Evolutionary conservation across 2,888 invertebrate species (phyloP), one percentile per base, ranked within the genome.

Genomic region (Drosophila niveifrons): DNA sequence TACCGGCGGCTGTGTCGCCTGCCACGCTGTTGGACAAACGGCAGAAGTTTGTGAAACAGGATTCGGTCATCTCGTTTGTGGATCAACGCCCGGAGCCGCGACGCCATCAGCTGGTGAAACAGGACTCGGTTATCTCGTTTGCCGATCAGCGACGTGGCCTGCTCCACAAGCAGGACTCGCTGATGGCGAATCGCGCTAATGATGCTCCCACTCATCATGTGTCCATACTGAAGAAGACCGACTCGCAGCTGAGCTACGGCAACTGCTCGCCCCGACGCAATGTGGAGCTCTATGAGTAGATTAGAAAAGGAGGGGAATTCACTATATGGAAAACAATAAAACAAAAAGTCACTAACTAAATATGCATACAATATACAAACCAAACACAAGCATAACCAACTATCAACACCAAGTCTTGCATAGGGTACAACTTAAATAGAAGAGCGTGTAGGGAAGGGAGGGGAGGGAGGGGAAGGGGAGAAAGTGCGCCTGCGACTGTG

Each of bases 111-210:
- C 82, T 92, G 72, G 92, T 92, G 9, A 92, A 92, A 66, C 92
- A 92, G 78, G 92, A 92, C 65, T 92, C 92, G 13, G 91, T 92
- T 51, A 92, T 93, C 75, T 92, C 92, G 15, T 92, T 93, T 78
- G 92, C 92, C 62, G 92, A 92, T 77, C 92, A 92, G 77, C 90
- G 91, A 18, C 90, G 92, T n/a, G 91, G 92, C 6, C 75, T 90
- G 55, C 91, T 87, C 36, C 90, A 90, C 64, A 92, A 92, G 62
- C 92, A 92, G 75, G 92, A 92, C 48, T 92, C 92, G n/a, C 88
- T 92, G 55, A 91, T 92, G 52, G 90, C 90, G 61, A 91, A 90
- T 75, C 91, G 92, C n/a, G 83, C 87, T 69, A 90, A 91, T 65
- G 92, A 92, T 76, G 90, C 88, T 15, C 79, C 88, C 75, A 75